These are phyloP conservation scores for Cyclophora albipunctata DNA, from an alignment of 2,888 invertebrate species.

Conservation along the genomic window DNA sequence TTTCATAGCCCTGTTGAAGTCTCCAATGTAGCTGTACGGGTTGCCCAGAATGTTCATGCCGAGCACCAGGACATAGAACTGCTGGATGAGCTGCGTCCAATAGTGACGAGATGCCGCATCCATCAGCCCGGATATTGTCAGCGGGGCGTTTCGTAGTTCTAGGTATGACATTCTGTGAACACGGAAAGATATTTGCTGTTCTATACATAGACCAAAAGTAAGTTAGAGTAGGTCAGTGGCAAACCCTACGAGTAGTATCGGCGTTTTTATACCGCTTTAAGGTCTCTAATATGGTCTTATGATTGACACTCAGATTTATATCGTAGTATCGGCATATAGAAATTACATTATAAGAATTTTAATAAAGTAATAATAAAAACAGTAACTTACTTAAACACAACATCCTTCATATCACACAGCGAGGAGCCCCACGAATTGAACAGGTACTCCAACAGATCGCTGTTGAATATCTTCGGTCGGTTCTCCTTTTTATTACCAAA, in stretches of 20 bases:
- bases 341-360: too few relatives aligned
- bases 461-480: conserved; percentile 68
- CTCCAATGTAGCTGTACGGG: conserved; percentile 80
- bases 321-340: too few relatives aligned
- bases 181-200: background rate
- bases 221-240: too few relatives aligned
- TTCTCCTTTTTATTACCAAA: conserved; percentile 59
- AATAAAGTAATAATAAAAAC: too few relatives aligned
- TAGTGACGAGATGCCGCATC: conserved; percentile 78
- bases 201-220: too few relatives aligned
- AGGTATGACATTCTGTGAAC: conserved; percentile 79
- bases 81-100: conserved; percentile 83
- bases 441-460: conserved; percentile 77
- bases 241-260: too few relatives aligned
- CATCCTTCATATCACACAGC: conserved; percentile 79
- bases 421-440: conserved; percentile 79
- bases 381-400: conserved; percentile 72
- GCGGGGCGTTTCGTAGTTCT: conserved; percentile 76
- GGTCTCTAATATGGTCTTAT: too few relatives aligned
- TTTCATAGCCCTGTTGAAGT: conserved; percentile 73
- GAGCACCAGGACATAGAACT: conserved; percentile 85
- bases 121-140: conserved; percentile 63
- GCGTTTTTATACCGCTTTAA: too few relatives aligned
- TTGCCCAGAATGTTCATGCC: conserved; percentile 88
- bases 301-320: too few relatives aligned